Conservation (phyloP, 2,888 invertebrate species). For the Diploptera punctata region DNA sequence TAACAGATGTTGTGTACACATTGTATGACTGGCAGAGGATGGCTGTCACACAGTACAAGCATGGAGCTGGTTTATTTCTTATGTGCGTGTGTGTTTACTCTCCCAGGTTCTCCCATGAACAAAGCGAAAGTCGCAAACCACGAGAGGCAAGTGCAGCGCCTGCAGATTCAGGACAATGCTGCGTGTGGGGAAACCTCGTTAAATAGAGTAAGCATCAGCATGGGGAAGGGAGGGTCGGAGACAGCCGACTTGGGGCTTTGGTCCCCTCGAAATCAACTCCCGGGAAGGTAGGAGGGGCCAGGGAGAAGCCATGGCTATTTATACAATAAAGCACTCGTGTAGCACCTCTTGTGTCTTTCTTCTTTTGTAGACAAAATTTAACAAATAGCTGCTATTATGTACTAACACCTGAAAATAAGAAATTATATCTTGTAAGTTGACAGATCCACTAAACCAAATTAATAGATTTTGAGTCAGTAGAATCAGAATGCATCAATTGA, state of each 20-base stretch:
- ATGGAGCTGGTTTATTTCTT: conserved; percentile 50
- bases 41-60: too few species aligned
- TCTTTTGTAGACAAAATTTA: too few species aligned
- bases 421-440: too few species aligned
- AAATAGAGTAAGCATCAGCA: conserved; percentile 70
- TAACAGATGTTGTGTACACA: too few species aligned
- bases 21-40: too few species aligned
- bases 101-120: conserved; percentile 71
- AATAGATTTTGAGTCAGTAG: too few species aligned
- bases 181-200: conserved; percentile 77
- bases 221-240: conserved; percentile 40
- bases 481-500: too few species aligned
- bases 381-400: too few species aligned
- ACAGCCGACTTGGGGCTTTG: conserved; percentile 35
- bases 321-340: background rate
- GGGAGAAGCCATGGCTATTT: conserved; percentile 22
- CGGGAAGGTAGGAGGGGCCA: conserved; percentile 33
- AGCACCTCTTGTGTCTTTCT: too few species aligned
- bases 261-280: conserved; percentile 27
- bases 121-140: conserved; percentile 82
- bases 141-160: conserved; percentile 58
- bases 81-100: conserved; percentile 24
- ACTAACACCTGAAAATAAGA: too few species aligned
- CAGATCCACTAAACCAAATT: too few species aligned
- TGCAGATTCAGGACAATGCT: conserved; percentile 64